Evolutionary conservation across 2,888 invertebrate genomes (phyloP).

Genomic region (Lithophane leautieri): DNA sequence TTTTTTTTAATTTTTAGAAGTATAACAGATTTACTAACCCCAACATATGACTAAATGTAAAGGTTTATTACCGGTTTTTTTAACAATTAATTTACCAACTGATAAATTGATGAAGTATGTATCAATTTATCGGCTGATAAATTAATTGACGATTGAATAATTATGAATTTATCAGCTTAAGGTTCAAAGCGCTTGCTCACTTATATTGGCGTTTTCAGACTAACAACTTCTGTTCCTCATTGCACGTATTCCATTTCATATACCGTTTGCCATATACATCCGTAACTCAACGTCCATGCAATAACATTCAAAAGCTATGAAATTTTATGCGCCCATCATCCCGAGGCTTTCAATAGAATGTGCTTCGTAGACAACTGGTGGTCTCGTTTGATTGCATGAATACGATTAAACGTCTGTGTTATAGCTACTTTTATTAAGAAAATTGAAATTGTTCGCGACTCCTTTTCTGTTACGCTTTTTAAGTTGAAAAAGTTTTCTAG

Average conservation of each 20-base stretch:
- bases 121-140: too few species aligned
- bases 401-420: conserved; percentile 15
- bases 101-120: too few species aligned
- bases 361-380: conserved; percentile 51
- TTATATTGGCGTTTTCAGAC: background rate
- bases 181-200: background rate
- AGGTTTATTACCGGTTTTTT: too few species aligned
- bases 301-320: conserved; percentile 69
- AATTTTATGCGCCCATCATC: conserved; percentile 71
- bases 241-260: background rate
- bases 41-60: too few species aligned
- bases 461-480: conserved; percentile 3
- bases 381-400: conserved; percentile 31
- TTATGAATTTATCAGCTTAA: background rate
- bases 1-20: too few species aligned
- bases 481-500: background rate
- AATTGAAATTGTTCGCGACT: background rate
- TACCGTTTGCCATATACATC: background rate
- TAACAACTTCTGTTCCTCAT: too few species aligned
- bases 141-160: too few species aligned
- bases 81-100: too few species aligned
- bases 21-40: too few species aligned
- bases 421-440: conserved; percentile 15
- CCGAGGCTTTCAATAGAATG: conserved; percentile 43
- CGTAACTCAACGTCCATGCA: conserved; percentile 1